phyloP scores from a whole-genome alignment of 2,888 invertebrate species.

The Diploptera punctata region DNA sequence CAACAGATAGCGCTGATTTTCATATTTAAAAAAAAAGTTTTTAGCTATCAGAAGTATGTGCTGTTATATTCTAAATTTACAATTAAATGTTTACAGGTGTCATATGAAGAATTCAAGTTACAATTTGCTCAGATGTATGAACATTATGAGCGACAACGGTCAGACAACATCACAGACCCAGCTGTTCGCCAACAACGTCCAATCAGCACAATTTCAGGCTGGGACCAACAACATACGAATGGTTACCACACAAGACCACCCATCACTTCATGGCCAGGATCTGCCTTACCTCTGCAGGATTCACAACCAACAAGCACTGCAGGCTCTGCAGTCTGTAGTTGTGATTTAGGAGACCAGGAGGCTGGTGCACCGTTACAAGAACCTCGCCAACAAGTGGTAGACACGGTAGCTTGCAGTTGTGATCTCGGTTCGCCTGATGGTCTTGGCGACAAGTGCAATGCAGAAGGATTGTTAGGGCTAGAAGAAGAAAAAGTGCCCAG shows the following conservation, averaged over 20 bases:
- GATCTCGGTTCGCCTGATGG: conserved; percentile 27
- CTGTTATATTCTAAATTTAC: too few species aligned
- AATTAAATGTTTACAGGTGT: conserved; percentile 84
- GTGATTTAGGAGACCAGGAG: conserved; percentile 35
- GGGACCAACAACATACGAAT: conserved; percentile 69
- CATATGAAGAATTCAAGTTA: conserved; percentile 96
- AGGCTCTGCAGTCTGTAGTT: conserved; percentile 38
- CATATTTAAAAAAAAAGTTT: too few species aligned
- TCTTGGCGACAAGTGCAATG: conserved; percentile 24
- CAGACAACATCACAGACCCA: conserved; percentile 95
- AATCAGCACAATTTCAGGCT: conserved; percentile 95
- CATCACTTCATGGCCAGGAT: conserved; percentile 26
- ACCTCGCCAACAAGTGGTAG: conserved; percentile 16
- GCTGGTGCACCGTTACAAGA: neutral
- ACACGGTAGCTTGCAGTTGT: conserved; percentile 28
- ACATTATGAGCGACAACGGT: conserved; percentile 91
- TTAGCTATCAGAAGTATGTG: too few species aligned
- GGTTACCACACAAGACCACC: conserved; percentile 50
- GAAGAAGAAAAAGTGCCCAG: conserved; percentile 35
- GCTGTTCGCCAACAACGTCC: conserved; percentile 91
- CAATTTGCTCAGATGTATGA: conserved; percentile 98
- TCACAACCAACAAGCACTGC: neutral
- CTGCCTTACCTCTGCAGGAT: conserved; percentile 24
- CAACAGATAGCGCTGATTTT: too few species aligned
- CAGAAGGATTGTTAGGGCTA: conserved; percentile 29